These are phyloP conservation scores for Orthochromis malagaraziensis DNA, from an alignment of 2,113 vertebrate species.

Conservation along the genomic window DNA sequence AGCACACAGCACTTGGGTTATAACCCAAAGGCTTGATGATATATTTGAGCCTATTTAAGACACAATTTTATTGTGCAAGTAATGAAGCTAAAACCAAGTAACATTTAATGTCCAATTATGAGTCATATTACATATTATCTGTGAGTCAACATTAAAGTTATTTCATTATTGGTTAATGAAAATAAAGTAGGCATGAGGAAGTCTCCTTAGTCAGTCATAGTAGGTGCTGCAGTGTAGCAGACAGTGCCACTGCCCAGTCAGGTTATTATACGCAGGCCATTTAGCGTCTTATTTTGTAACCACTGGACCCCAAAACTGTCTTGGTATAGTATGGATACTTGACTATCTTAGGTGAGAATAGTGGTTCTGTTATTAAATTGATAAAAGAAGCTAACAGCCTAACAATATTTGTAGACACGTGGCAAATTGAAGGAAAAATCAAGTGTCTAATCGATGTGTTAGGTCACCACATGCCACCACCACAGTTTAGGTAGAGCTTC, in stretches of 20 bases:
- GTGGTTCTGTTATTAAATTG: not conserved
- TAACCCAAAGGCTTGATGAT: not conserved
- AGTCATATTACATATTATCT: not conserved
- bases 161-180: not conserved
- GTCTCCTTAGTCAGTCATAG: not conserved
- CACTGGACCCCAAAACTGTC: not conserved
- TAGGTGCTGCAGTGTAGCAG: not conserved
- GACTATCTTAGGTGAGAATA: not conserved
- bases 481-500: not conserved
- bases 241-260: not conserved
- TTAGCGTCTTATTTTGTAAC: not conserved
- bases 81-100: not conserved
- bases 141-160: not conserved
- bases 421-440: not conserved
- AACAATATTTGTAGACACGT: not conserved
- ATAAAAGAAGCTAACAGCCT: not conserved
- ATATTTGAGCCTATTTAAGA: not conserved
- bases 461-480: not conserved
- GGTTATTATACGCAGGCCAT: not conserved
- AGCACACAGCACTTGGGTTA: not conserved
- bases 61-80: not conserved
- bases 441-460: not conserved
- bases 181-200: not conserved
- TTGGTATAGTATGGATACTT: not conserved
- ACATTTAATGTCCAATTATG: not conserved